A percentile compares a stretch with the other conserved stretches of the same genome.
These are phyloP conservation scores for Thereva nobilitata DNA, from an alignment of 2,888 invertebrate species.

Conservation along the genomic window DNA sequence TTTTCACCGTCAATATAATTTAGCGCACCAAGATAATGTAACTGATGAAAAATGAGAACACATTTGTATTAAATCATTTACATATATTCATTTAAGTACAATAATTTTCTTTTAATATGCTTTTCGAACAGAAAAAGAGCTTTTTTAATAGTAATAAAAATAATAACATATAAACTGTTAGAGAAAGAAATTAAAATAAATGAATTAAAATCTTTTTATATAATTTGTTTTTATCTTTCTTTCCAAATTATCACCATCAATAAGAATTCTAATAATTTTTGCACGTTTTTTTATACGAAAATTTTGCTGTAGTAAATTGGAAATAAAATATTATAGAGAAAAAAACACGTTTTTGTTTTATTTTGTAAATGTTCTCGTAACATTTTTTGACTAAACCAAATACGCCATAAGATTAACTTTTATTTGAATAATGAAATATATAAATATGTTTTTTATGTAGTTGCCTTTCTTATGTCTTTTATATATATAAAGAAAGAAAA, in stretches of 20 bases:
- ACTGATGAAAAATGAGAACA: no score
- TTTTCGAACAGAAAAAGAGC: slow-evolving; percentile 21
- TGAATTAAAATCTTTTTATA: slow-evolving; percentile 4
- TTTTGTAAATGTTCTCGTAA: slow-evolving; percentile 23
- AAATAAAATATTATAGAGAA: slow-evolving; percentile 3
- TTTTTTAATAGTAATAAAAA: slow-evolving; percentile 27
- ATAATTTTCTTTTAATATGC: slow-evolving; percentile 36
- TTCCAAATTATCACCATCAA: slow-evolving; percentile 24
- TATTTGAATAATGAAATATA: slow-evolving; percentile 33
- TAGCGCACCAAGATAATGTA: no score
- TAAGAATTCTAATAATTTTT: neutral
- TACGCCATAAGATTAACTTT: slow-evolving; percentile 11
- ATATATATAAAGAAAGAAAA: slow-evolving; percentile 7
- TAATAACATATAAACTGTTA: slow-evolving; percentile 16
- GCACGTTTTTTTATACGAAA: neutral
- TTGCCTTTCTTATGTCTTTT: slow-evolving; percentile 31
- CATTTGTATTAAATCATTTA: slow-evolving; percentile 39
- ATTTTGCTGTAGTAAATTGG: neutral
- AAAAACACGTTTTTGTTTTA: slow-evolving; percentile 5
- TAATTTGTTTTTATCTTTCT: neutral
- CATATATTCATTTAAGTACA: slow-evolving; percentile 42
- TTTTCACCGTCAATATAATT: no score
- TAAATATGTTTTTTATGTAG: slow-evolving; percentile 31
- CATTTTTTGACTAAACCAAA: slow-evolving; percentile 23
- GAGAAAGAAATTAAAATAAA: slow-evolving; percentile 19